Conservation (phyloP, 2,888 invertebrate species). For the Tachina lurida region DNA sequence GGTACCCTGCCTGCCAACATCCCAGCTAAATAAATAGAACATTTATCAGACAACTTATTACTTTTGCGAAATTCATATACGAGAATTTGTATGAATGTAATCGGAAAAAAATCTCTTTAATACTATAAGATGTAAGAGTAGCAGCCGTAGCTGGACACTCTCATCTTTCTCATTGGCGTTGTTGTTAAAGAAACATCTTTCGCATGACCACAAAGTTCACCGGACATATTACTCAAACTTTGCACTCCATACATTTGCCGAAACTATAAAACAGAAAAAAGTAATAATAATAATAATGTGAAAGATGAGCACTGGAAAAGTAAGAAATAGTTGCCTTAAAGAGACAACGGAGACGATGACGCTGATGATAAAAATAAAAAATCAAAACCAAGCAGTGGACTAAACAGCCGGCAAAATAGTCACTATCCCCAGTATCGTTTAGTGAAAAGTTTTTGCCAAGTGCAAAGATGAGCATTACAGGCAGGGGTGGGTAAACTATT, state of each 20-base stretch:
- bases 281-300: background rate
- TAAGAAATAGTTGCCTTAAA: conserved; percentile 55
- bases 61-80: conserved; percentile 25
- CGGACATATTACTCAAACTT: conserved; percentile 75
- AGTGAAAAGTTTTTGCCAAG: conserved; percentile 49
- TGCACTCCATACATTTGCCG: conserved; percentile 59
- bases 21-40: conserved; percentile 75
- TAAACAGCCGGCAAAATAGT: conserved; percentile 38
- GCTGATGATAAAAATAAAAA: conserved; percentile 59
- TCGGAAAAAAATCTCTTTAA: conserved; percentile 59
- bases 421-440: conserved; percentile 35
- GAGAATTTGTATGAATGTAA: conserved; percentile 41
- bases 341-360: conserved; percentile 60
- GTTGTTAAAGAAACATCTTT: conserved; percentile 73
- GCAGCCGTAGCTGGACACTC: conserved; percentile 6
- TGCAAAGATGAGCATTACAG: conserved; percentile 51
- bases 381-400: conserved; percentile 9
- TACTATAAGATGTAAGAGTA: conserved; percentile 52
- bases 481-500: background rate
- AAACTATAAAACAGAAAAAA: conserved; percentile 39
- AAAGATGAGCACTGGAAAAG: conserved; percentile 22
- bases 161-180: conserved; percentile 33
- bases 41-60: conserved; percentile 74
- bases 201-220: conserved; percentile 76
- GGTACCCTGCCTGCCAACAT: conserved; percentile 23